Evolutionary conservation across 2,797 vertebrate species (phyloP), one percentile per base, ranked within the genome.

Genomic region (Enoplosus armatus): DNA sequence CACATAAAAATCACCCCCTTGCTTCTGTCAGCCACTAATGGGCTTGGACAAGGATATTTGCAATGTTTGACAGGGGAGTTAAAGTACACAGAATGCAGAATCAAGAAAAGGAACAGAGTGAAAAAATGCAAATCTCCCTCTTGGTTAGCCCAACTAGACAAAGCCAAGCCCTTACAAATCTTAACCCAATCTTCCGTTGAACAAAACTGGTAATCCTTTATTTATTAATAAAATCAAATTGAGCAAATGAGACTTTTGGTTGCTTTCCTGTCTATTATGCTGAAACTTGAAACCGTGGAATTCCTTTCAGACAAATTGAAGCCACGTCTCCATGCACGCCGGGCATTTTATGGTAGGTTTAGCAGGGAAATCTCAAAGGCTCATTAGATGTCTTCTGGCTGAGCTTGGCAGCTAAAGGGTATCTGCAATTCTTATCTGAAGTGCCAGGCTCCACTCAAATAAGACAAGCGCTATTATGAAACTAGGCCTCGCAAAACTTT

Each of bases 161-260:
- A 92, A 90, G 74, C 82, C 83, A 82, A 85, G 82, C 85, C 73
- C 78, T 79, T 86, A 77, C 75, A 87, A 91, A 92, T 89, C 89
- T 90, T 53, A 79, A 89, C 85, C 87, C 94, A 93, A 94, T 94
- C 92, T 93, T 90, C 91, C 84, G 29, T 91, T 90, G 87, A 88
- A 78, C 84, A 89, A 89, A 90, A 86, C 50, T 66, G 73, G 79
- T 94, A 95, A 95, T 94, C 93, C 93, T 94, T 95, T 95, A 95
- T 95, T 95, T 95, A 95, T 95, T 95, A 91, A 93, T 94, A 93
- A 94, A 95, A 93, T 92, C 80, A 91, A 91, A 88, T 91, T 86
- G 86, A 91, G 88, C 82, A 93, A 94, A 94, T 90, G 80, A 86
- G 83, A 88, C 88, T 83, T 90, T 84, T 59, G 60, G 55, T 80